Conservation (phyloP, 2,113 vertebrate species). For the Otus sunia region DNA sequence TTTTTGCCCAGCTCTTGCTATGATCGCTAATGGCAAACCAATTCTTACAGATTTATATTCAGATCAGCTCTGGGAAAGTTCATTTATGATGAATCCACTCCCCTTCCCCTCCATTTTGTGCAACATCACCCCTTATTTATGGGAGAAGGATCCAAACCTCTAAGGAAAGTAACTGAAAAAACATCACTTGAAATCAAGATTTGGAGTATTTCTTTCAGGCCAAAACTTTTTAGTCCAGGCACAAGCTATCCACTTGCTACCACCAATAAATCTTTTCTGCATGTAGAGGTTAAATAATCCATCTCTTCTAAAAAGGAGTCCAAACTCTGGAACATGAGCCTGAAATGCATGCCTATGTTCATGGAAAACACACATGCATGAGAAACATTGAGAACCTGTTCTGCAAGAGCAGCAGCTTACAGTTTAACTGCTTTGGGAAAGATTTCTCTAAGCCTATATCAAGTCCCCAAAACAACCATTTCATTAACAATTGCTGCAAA, state of each 20-base stretch:
- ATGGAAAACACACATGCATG: constrained; percentile 35
- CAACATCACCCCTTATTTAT: neutral
- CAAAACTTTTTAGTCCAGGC: neutral
- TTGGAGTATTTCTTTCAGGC: neutral
- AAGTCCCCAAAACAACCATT: neutral
- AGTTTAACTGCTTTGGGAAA: constrained; percentile 8
- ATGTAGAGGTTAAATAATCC: neutral
- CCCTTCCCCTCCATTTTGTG: neutral
- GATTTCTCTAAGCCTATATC: neutral
- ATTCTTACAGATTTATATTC: neutral
- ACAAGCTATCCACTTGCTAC: neutral
- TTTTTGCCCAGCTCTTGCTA: neutral
- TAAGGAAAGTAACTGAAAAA: neutral
- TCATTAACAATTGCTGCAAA: neutral
- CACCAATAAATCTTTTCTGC: neutral
- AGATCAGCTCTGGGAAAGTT: neutral
- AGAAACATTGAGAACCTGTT: neutral
- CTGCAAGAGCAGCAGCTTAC: constrained; percentile 8
- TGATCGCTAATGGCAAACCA: neutral
- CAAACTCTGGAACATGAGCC: neutral
- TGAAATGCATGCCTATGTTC: constrained; percentile 32
- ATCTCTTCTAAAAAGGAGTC: neutral
- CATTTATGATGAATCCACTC: neutral
- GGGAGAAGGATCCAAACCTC: neutral
- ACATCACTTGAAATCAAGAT: neutral